Evolutionary conservation across 2,888 invertebrate species (phyloP).

Genomic region (Alviniconcha strummeri): DNA sequence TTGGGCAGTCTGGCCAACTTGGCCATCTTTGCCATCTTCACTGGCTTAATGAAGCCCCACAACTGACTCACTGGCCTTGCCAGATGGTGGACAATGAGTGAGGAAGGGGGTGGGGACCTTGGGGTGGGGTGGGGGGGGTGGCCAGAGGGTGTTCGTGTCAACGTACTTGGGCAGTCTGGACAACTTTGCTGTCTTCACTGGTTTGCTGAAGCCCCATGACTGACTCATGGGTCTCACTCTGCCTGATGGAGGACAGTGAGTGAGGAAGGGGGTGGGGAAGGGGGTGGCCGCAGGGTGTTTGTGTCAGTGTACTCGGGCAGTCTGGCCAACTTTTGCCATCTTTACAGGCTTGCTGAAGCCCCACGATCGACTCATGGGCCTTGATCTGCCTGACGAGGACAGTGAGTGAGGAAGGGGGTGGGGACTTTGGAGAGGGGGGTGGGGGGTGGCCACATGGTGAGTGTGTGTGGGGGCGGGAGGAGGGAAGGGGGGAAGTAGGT

Average conservation of each 20-base stretch:
- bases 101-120: background rate
- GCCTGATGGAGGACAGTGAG: constrained; percentile 83
- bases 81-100: constrained; percentile 82
- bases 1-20: constrained; percentile 99
- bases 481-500: too few relatives aligned
- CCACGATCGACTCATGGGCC: constrained; percentile 97
- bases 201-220: constrained; percentile 87
- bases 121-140: too few relatives aligned
- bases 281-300: too few relatives aligned
- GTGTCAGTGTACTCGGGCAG: constrained; percentile 77
- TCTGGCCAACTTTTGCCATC: constrained; percentile 87
- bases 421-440: too few relatives aligned
- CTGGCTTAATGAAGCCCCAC: constrained; percentile 88
- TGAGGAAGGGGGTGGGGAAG: background rate
- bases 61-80: constrained; percentile 95
- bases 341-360: constrained; percentile 90
- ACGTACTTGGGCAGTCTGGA: too few relatives aligned
- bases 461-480: too few relatives aligned
- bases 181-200: constrained; percentile 94
- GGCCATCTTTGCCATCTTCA: constrained; percentile 98
- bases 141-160: too few relatives aligned
- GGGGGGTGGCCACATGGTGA: too few relatives aligned
- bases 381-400: constrained; percentile 86
- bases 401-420: background rate
- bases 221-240: constrained; percentile 87